Conservation (phyloP, 1,140 invertebrate genomes). For the Sycobia sp. region DNA sequence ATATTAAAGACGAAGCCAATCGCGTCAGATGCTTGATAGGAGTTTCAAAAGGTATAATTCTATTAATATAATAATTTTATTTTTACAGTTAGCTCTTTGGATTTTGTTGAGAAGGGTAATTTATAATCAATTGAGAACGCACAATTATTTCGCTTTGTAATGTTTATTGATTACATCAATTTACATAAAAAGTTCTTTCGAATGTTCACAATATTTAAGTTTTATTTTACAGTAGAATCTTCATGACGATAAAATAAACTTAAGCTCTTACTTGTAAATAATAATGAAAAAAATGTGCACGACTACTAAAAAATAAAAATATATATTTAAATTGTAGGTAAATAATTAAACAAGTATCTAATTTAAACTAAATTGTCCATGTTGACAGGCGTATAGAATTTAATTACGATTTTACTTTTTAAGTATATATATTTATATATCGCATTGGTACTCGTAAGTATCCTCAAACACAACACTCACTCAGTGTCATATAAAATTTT, state of each 20-base stretch:
- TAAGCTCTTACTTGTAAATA: not conserved
- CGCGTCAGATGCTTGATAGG: constrained; percentile 41
- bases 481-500: constrained; percentile 19
- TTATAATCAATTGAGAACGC: too few species aligned
- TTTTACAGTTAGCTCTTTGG: too few species aligned
- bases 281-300: constrained; percentile 9
- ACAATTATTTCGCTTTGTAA: too few species aligned
- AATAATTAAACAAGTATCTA: not conserved
- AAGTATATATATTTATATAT: not conserved
- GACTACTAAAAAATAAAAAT: constrained; percentile 18
- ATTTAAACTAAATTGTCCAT: not conserved
- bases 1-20: constrained; percentile 36
- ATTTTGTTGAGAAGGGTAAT: too few species aligned
- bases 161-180: constrained; percentile 28
- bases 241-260: constrained; percentile 7
- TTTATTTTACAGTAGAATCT: constrained; percentile 21
- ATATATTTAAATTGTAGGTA: not conserved
- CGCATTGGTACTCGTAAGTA: constrained; percentile 1
- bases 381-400: not conserved
- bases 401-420: constrained; percentile 17
- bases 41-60: constrained; percentile 45
- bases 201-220: constrained; percentile 9
- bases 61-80: too few species aligned
- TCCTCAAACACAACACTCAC: constrained; percentile 7
- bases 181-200: constrained; percentile 29